These are phyloP conservation scores for Mormyrus lacerda DNA, from an alignment of 2,113 vertebrate species.

Conservation along the genomic window DNA sequence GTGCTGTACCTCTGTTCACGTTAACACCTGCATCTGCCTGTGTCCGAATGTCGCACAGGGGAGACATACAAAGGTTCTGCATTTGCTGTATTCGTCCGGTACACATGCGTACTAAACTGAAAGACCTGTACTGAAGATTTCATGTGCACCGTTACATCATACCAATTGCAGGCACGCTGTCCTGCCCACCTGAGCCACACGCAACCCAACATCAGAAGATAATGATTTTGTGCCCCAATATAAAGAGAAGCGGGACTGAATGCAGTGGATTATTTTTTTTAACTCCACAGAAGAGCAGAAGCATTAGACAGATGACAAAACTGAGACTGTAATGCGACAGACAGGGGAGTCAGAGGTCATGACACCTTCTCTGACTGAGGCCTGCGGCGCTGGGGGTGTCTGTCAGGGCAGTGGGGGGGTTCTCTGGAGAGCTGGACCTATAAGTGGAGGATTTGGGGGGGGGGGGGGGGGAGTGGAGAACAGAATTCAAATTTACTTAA, in stretches of 20 bases:
- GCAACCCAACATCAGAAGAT: background rate
- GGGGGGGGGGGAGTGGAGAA: constrained; percentile 7
- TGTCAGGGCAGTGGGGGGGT: background rate
- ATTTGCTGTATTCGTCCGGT: too few relatives aligned
- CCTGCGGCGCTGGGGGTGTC: constrained; percentile 20
- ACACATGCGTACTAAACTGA: too few relatives aligned
- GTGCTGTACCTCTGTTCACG: too few relatives aligned
- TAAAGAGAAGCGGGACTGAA: background rate
- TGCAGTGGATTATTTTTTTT: background rate
- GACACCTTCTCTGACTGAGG: constrained; percentile 42
- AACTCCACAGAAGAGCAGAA: background rate
- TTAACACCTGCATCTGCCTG: too few relatives aligned
- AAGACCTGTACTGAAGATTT: too few relatives aligned
- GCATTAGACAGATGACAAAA: background rate
- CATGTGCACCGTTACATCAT: too few relatives aligned
- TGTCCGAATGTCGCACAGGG: too few relatives aligned
- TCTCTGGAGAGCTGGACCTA: constrained; percentile 38
- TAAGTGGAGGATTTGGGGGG: constrained; percentile 27
- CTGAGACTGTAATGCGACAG: background rate
- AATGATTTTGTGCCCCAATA: background rate
- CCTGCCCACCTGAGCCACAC: background rate
- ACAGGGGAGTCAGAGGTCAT: background rate
- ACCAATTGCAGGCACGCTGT: too few relatives aligned
- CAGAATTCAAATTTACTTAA: too few relatives aligned
- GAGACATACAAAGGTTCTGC: too few relatives aligned